Conservation (phyloP, 1,140 invertebrate genomes). For the Nasonia longicornis region DNA sequence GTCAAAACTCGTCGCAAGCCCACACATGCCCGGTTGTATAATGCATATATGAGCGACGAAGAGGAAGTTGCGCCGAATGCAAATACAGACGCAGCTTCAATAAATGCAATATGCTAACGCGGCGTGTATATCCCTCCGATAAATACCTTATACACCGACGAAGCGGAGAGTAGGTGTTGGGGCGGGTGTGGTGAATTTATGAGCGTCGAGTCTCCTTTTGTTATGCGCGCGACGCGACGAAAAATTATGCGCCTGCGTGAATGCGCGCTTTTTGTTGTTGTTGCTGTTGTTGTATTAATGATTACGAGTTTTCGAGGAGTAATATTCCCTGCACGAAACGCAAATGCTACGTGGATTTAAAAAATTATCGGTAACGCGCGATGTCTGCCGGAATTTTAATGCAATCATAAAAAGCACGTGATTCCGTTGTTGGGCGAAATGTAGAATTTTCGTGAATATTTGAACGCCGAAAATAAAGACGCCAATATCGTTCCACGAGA, state of each 20-base stretch:
- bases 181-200: neutral
- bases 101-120: slow-evolving; percentile 30
- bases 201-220: slow-evolving; percentile 4
- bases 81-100: slow-evolving; percentile 18
- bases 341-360: neutral
- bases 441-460: too few relatives aligned
- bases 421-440: too few relatives aligned
- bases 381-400: too few relatives aligned
- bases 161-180: neutral
- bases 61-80: neutral
- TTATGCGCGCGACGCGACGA: slow-evolving; percentile 10
- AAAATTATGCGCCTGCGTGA: neutral
- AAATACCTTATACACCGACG: slow-evolving; percentile 13
- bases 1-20: neutral
- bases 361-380: too few relatives aligned
- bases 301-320: neutral
- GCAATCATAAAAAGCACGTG: slow-evolving; percentile 30
- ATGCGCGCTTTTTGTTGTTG: too few relatives aligned
- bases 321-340: neutral
- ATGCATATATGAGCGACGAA: neutral
- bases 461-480: too few relatives aligned
- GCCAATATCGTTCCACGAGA: neutral
- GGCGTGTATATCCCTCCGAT: neutral
- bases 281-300: neutral
- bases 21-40: neutral